These are phyloP conservation scores for Xiphydria camelus DNA, from an alignment of 2,888 invertebrate genomes.

Conservation along the genomic window DNA sequence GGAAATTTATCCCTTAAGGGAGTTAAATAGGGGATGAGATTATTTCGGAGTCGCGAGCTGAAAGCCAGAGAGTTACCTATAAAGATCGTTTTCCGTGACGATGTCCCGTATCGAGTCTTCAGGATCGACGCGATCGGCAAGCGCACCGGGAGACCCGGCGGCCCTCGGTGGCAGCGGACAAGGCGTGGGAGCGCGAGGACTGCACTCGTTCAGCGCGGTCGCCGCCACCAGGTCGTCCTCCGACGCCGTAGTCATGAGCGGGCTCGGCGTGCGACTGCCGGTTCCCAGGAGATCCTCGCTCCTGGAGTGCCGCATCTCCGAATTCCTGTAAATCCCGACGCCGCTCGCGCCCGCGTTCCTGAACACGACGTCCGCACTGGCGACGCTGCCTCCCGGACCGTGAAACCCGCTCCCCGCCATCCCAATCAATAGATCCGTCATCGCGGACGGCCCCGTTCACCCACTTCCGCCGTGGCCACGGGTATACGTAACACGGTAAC, in stretches of 20 bases:
- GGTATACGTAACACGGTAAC: conserved; percentile 3
- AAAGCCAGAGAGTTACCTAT: conserved; percentile 62
- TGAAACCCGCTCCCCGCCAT: conserved; percentile 29
- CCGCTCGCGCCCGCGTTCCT: conserved; percentile 20
- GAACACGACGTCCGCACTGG: conserved; percentile 28
- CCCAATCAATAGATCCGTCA: conserved; percentile 41
- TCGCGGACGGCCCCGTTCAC: conserved; percentile 10
- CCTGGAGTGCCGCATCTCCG: conserved; percentile 52
- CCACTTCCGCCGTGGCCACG: neutral
- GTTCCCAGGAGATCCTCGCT: conserved; percentile 52
- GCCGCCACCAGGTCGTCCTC: conserved; percentile 53
- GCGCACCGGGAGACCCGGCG: conserved; percentile 37
- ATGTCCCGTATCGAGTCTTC: conserved; percentile 68
- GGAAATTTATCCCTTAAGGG: too few species aligned
- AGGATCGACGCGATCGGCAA: conserved; percentile 63
- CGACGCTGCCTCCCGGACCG: conserved; percentile 17
- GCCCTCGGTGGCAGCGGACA: conserved; percentile 35
- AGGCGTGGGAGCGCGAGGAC: conserved; percentile 22
- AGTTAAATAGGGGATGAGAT: too few species aligned
- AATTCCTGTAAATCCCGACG: conserved; percentile 37
- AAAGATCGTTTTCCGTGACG: conserved; percentile 67
- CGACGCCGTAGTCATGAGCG: conserved; percentile 43
- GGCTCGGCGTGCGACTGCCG: conserved; percentile 41
- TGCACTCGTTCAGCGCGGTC: conserved; percentile 40
- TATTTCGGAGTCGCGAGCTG: too few species aligned